A percentile compares a stretch with the other conserved stretches of the same genome.
phyloP scores from a whole-genome alignment of 2,797 vertebrate species.

The Eidolon dupreanum region DNA sequence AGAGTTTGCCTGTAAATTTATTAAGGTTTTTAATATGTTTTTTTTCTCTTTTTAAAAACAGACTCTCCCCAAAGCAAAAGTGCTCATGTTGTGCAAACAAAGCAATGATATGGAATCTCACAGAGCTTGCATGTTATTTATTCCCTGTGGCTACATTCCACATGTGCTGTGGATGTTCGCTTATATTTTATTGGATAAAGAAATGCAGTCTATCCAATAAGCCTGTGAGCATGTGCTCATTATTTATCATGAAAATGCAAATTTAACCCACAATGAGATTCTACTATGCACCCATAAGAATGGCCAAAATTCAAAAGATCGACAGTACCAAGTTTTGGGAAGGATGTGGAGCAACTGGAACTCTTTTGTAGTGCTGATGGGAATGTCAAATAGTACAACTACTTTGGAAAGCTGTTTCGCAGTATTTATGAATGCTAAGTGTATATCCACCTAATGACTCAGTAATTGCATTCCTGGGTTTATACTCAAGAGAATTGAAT shows the following conservation, averaged over 20 bases:
- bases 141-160: background rate
- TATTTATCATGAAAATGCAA: background rate
- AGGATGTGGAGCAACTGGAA: background rate
- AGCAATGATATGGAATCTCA: background rate
- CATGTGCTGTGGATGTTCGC: background rate
- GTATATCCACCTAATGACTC: background rate
- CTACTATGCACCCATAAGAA: background rate
- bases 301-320: background rate
- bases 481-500: background rate
- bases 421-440: background rate
- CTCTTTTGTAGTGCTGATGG: background rate
- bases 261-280: background rate
- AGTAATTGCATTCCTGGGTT: background rate
- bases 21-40: slow-evolving; percentile 1
- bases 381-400: background rate
- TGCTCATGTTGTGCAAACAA: background rate
- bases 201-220: background rate
- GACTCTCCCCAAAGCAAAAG: background rate
- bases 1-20: background rate
- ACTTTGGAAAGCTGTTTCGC: background rate
- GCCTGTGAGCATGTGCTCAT: background rate
- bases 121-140: background rate
- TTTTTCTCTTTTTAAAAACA: background rate
- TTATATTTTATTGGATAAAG: background rate
- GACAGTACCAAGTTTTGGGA: background rate